A percentile compares a stretch with the other conserved stretches of the same genome.
Evolutionary conservation across 2,888 invertebrate genomes (phyloP).

Genomic region (Calameuta filiformis): DNA sequence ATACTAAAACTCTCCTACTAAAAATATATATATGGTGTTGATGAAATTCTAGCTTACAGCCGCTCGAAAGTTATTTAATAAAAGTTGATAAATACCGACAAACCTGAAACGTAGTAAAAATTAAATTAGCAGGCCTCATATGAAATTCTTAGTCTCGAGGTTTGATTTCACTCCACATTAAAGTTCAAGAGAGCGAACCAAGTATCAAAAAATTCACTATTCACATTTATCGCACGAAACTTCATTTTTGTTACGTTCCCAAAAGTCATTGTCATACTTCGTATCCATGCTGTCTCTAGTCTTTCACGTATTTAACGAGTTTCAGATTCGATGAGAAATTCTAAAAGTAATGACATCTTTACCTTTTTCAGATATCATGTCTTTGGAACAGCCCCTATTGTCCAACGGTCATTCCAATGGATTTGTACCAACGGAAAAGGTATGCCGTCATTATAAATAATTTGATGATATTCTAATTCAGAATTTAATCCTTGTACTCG

Average conservation of each 20-base stretch:
- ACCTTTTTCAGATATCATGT: slow-evolving; percentile 52
- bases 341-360: not conserved
- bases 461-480: not conserved
- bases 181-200: too few relatives aligned
- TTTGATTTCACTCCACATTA: not conserved
- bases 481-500: not conserved
- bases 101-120: not conserved
- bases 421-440: slow-evolving; percentile 48
- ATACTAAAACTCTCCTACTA: too few relatives aligned
- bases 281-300: not conserved
- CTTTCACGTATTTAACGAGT: not conserved
- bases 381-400: slow-evolving; percentile 45
- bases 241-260: not conserved
- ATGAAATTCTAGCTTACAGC: not conserved
- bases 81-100: not conserved
- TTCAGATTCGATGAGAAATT: not conserved
- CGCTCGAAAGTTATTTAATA: not conserved
- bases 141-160: not conserved
- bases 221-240: not conserved
- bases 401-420: slow-evolving; percentile 49
- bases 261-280: not conserved
- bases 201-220: not conserved
- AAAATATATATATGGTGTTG: not conserved
- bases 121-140: not conserved
- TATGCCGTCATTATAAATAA: slow-evolving; percentile 17